Evolutionary conservation across 2,113 vertebrate species (phyloP).

Genomic region (Tragulus kanchil): DNA sequence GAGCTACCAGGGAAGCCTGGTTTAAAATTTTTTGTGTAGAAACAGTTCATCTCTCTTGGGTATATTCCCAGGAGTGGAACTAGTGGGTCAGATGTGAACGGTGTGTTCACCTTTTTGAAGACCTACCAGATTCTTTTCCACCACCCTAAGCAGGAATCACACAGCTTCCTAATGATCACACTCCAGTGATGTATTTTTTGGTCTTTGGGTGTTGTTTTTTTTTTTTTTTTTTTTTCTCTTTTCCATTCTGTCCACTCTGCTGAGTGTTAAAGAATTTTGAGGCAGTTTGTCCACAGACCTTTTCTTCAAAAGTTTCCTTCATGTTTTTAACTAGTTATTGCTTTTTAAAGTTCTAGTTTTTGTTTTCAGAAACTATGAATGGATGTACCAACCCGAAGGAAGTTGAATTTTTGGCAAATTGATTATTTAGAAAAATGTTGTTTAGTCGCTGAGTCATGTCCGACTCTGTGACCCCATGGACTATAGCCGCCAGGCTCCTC

Average conservation of each 20-base stretch:
- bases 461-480: neutral
- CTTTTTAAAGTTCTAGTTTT: neutral
- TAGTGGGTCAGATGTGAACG: neutral
- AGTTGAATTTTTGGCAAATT: neutral
- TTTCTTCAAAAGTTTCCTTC: neutral
- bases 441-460: neutral
- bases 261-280: neutral
- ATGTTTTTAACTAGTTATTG: neutral
- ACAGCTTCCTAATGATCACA: rapidly evolving
- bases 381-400: neutral
- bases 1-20: too few species aligned
- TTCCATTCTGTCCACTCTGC: neutral
- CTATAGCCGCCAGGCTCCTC: neutral
- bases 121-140: neutral
- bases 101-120: neutral
- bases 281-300: neutral
- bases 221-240: too few species aligned
- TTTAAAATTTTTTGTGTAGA: neutral
- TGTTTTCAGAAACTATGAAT: neutral
- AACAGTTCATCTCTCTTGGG: neutral
- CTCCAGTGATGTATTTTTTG: neutral
- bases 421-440: neutral
- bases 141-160: neutral
- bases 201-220: too few species aligned
- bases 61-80: neutral